A percentile compares a stretch with the other conserved stretches of the same genome.
Evolutionary conservation across 1,140 invertebrate genomes (phyloP).

Genomic region (Aphaenogaster rudis): DNA sequence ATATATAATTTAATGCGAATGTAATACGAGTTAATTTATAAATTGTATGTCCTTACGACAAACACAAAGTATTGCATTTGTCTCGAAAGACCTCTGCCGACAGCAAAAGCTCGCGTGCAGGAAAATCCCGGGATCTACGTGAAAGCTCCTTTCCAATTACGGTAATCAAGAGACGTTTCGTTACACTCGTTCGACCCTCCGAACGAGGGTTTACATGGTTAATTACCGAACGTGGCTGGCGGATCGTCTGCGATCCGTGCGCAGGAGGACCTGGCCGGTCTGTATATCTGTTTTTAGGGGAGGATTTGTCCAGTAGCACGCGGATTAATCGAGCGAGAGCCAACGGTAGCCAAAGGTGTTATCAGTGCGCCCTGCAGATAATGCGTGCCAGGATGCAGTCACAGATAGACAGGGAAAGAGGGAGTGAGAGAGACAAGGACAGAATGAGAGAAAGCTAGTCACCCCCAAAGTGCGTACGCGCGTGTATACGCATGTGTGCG

Average conservation of each 20-base stretch:
- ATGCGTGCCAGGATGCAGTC: slow-evolving; percentile 74
- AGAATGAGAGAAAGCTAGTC: slow-evolving; percentile 39
- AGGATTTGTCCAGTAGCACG: slow-evolving; percentile 68
- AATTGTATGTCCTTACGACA: background rate
- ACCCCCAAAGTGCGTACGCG: background rate
- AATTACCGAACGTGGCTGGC: slow-evolving; percentile 72
- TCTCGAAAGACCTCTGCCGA: background rate
- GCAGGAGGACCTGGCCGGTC: slow-evolving; percentile 48
- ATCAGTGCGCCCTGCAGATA: slow-evolving; percentile 74
- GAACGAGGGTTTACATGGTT: slow-evolving; percentile 69
- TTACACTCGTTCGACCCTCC: slow-evolving; percentile 56
- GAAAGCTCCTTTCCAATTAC: slow-evolving; percentile 58
- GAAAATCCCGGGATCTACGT: slow-evolving; percentile 35
- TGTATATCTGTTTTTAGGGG: slow-evolving; percentile 72
- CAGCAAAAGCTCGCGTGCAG: background rate
- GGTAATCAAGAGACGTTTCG: slow-evolving; percentile 69
- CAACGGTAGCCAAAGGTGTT: slow-evolving; percentile 61
- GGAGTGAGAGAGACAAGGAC: slow-evolving; percentile 7
- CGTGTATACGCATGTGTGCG: slow-evolving; percentile 28
- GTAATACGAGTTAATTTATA: slow-evolving; percentile 15
- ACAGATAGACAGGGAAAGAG: slow-evolving; percentile 54
- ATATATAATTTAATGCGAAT: background rate
- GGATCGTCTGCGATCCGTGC: slow-evolving; percentile 57
- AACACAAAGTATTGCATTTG: background rate
- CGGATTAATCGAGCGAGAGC: slow-evolving; percentile 71